Conservation (phyloP, 1,140 invertebrate genomes). For the Eriosoma lanigerum region DNA sequence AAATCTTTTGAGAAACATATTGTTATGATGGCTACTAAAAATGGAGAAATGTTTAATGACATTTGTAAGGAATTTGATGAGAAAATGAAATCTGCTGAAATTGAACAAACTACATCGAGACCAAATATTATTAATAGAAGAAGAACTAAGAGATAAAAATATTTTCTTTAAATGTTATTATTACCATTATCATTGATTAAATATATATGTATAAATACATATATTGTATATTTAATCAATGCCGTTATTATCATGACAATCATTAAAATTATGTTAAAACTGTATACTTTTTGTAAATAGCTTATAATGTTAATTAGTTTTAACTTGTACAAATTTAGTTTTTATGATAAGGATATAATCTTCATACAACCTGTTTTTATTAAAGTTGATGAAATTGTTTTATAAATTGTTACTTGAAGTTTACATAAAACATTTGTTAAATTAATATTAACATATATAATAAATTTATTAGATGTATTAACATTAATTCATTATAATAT, state of each 20-base stretch:
- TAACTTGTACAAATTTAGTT: constrained; percentile 23
- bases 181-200: not conserved
- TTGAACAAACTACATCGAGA: constrained; percentile 29
- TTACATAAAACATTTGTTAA: not conserved
- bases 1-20: constrained; percentile 47
- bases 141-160: constrained; percentile 19
- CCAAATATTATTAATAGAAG: constrained; percentile 47
- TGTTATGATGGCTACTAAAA: constrained; percentile 46
- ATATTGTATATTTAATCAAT: too few species aligned
- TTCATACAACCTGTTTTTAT: not conserved
- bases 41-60: constrained; percentile 49
- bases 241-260: constrained; percentile 25
- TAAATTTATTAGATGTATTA: too few species aligned
- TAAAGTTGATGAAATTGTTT: not conserved
- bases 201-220: too few species aligned
- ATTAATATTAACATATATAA: too few species aligned
- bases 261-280: constrained; percentile 6
- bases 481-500: too few species aligned
- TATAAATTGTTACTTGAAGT: not conserved
- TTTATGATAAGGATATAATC: not conserved
- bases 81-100: constrained; percentile 30
- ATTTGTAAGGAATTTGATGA: constrained; percentile 49
- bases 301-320: constrained; percentile 40
- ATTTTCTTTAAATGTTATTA: not conserved
- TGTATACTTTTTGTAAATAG: constrained; percentile 22